A percentile compares a stretch with the other conserved stretches of the same genome.
Conservation (phyloP, 2,797 vertebrate species). For the Masticophis lateralis region DNA sequence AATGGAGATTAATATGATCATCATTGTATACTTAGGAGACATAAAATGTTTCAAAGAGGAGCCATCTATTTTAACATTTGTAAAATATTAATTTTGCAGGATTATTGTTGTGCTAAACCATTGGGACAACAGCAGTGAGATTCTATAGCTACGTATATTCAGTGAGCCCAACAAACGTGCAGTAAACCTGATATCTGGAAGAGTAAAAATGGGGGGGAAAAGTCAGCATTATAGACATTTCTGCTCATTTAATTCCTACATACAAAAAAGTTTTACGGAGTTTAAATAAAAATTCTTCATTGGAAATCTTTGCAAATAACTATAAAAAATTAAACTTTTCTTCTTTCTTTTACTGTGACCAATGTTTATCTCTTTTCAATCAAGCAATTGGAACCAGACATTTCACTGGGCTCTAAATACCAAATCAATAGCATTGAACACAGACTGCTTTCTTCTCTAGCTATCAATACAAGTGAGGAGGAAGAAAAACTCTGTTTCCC, state of each 20-base stretch:
- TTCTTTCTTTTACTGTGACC: background rate
- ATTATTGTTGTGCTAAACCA: background rate
- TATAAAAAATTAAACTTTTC: background rate
- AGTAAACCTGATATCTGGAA: background rate
- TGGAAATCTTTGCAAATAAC: background rate
- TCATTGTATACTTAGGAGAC: background rate
- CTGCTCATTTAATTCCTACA: constrained; percentile 17
- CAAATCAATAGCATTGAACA: background rate
- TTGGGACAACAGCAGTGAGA: background rate
- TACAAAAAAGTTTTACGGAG: background rate
- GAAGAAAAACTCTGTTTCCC: constrained; percentile 11
- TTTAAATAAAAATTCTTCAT: background rate
- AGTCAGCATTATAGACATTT: background rate
- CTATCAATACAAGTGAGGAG: constrained; percentile 9
- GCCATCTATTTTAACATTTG: background rate
- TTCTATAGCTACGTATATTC: background rate
- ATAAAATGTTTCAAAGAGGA: background rate
- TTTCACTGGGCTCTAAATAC: background rate
- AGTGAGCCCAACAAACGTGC: background rate
- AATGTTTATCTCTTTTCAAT: background rate
- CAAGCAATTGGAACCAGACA: background rate
- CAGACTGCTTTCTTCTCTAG: constrained; percentile 3
- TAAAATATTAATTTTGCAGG: background rate
- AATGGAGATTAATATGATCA: background rate
- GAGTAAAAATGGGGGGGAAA: background rate